Percentiles rank a stretch among this genome's conserved stretches.
These are phyloP conservation scores for Mormyrus lacerda DNA, from an alignment of 2,113 vertebrate species.

Conservation along the genomic window DNA sequence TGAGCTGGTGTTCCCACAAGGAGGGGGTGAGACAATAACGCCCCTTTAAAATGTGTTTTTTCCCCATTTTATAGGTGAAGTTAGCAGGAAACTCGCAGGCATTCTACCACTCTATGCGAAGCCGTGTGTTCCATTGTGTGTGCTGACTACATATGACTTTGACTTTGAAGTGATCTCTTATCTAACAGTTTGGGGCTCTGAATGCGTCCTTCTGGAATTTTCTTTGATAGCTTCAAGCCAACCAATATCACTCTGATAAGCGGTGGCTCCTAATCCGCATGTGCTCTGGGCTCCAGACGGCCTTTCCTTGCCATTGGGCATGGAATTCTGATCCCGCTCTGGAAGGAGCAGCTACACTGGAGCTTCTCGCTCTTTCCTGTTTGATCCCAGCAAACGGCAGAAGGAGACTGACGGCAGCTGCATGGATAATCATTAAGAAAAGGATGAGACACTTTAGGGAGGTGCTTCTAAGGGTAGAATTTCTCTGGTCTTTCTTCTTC, in stretches of 20 bases:
- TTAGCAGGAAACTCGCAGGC: not conserved
- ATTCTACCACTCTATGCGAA: not conserved
- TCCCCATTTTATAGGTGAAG: not conserved
- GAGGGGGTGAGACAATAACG: not conserved
- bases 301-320: not conserved
- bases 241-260: not conserved
- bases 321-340: not conserved
- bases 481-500: not conserved
- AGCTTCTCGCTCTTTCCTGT: not conserved
- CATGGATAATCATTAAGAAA: not conserved
- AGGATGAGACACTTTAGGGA: not conserved
- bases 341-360: not conserved
- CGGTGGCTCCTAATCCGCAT: not conserved
- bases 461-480: not conserved
- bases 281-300: not conserved
- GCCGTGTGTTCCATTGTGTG: not conserved
- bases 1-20: not conserved
- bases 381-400: not conserved
- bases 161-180: not conserved
- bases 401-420: not conserved
- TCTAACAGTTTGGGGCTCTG: not conserved
- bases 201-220: not conserved
- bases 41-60: not conserved
- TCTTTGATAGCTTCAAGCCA: not conserved
- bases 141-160: not conserved